A percentile compares a stretch with the other conserved stretches of the same genome.
phyloP scores from a whole-genome alignment of 2,113 vertebrate species.

The Carassius gibelio region DNA sequence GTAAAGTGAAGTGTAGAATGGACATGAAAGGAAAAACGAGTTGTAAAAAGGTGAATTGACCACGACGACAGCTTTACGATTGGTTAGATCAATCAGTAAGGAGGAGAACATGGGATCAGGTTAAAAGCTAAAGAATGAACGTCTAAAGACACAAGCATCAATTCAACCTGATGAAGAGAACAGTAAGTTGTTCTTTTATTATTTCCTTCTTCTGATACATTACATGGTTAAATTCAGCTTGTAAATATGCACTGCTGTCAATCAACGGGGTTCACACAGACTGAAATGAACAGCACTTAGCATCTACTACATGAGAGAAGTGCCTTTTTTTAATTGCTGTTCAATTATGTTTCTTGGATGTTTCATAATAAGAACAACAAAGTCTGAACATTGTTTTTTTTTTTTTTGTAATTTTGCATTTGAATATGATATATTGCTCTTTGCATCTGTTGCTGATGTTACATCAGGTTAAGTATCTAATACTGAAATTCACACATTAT shows the following conservation, averaged over 20 bases:
- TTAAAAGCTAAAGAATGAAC: not conserved
- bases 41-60: not conserved
- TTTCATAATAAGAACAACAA: conserved; percentile 15
- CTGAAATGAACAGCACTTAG: not conserved
- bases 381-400: not conserved
- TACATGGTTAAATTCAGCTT: not conserved
- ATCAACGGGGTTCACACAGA: not conserved
- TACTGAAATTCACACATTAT: conserved; percentile 27
- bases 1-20: not conserved
- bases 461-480: conserved; percentile 57
- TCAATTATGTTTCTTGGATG: conserved; percentile 1
- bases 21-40: not conserved
- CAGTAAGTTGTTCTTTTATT: not conserved
- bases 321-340: not conserved
- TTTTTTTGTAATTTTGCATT: not conserved
- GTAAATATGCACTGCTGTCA: conserved; percentile 9
- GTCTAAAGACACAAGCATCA: not conserved
- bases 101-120: not conserved
- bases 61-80: not conserved
- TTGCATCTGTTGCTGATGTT: conserved; percentile 49
- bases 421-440: conserved; percentile 1
- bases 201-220: not conserved
- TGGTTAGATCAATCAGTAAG: not conserved
- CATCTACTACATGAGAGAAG: not conserved
- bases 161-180: not conserved